Evolutionary conservation across 1,140 invertebrate species (phyloP), one percentile per base, ranked within the genome.

Genomic region (Apis mellifera): DNA sequence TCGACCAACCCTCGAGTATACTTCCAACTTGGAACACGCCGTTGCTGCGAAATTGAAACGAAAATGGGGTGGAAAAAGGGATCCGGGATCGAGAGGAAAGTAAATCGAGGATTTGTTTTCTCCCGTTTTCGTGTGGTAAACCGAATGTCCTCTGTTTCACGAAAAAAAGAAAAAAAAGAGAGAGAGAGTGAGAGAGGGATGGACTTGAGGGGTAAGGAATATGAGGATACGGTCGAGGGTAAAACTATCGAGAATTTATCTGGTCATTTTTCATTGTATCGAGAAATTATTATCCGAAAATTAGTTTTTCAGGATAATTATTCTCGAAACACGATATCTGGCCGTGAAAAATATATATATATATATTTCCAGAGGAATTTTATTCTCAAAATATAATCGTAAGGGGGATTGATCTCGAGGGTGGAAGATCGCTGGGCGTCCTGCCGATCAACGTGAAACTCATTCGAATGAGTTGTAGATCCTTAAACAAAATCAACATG

Each of bases 401-500:
- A 59, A 21, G 57, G n/a, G 21, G 11, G 57, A 52, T 26, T 11
- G 54, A 9, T 50, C n/a, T 57, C 54, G 54, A 76, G 66, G 73
- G 72, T 68, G 72, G 85, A 84, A 57, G 78, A 78, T 86, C 81
- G 82, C 77, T 52, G 74, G 59, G 65, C 82, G 82, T 69, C 82
- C 86, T 70, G 82, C 73, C 85, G 86, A 85, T 89, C 87, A 89
- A 90, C 85, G 89, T 84, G 86, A 89, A 87, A 62, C 86, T 89
- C 85, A 87, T 86, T 90, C 86, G 88, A 86, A 87, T 84, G 89
- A 89, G 90, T 89, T 84, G 86, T 89, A 90, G 90, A 93, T 91
- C 86, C 86, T 90, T 91, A 93, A 93, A 93, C 90, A 93, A 94
- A 94, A 94, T 88, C 92, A 94, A 92, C 92, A 93, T 94, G 93